Evolutionary conservation across 2,888 invertebrate genomes (phyloP).

Genomic region (Cepaea hortensis): DNA sequence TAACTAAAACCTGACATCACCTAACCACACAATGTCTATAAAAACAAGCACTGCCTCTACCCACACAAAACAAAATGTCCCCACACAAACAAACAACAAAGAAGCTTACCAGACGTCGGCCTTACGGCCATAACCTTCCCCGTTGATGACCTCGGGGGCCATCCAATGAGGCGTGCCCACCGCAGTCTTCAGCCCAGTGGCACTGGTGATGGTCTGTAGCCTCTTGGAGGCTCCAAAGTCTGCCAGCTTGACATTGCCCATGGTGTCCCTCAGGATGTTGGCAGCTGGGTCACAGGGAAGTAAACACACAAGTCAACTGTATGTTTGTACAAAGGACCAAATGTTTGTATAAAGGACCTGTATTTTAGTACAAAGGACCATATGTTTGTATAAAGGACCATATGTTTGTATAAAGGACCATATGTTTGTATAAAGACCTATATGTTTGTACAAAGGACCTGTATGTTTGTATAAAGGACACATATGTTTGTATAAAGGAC

Average conservation of each 20-base stretch:
- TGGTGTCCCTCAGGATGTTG: slow-evolving; percentile 77
- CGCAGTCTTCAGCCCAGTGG: slow-evolving; percentile 69
- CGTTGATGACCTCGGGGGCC: slow-evolving; percentile 77
- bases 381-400: not conserved
- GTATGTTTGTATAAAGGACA: not conserved
- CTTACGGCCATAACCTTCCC: slow-evolving; percentile 75
- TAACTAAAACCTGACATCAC: no score
- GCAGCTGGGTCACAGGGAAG: slow-evolving; percentile 70
- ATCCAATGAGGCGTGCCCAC: slow-evolving; percentile 77
- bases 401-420: not conserved
- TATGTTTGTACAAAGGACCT: not conserved
- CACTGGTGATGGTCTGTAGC: slow-evolving; percentile 74
- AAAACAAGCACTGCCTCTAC: no score
- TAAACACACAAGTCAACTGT: not conserved
- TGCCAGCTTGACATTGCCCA: slow-evolving; percentile 77
- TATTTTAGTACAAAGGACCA: not conserved
- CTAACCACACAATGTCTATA: no score
- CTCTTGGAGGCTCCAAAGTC: slow-evolving; percentile 78
- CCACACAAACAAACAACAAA: no score
- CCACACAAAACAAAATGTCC: no score
- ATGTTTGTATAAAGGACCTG: not conserved
- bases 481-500: not conserved
- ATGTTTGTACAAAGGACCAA: not conserved
- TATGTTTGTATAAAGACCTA: no score
- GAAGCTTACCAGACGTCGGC: slow-evolving; percentile 76